A percentile compares a stretch with the other conserved stretches of the same genome.
Conservation (phyloP, 2,113 vertebrate species). For the Eurypyga helias region DNA sequence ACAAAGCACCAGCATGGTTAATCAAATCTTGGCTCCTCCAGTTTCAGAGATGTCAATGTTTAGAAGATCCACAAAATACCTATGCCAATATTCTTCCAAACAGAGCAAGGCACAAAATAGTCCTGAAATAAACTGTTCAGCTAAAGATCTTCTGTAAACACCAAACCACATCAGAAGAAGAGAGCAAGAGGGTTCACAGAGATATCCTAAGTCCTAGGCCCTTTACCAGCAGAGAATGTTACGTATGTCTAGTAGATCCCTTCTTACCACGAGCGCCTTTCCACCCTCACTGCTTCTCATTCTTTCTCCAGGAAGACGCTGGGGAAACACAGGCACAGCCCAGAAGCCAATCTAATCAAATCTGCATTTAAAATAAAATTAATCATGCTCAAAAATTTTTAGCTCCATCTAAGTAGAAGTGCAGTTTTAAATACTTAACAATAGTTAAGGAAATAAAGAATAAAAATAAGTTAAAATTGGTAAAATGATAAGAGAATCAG, state of each 20-base stretch:
- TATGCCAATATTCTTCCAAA: not conserved
- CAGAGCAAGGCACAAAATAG: not conserved
- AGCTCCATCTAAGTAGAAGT: rapidly evolving
- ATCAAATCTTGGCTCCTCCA: not conserved
- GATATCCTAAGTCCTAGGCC: not conserved
- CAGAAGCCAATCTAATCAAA: not conserved
- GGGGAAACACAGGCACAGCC: not conserved
- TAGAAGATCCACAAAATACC: not conserved
- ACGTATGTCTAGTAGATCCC: not conserved
- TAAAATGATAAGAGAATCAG: not conserved
- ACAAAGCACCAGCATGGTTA: not conserved
- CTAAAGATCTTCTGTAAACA: not conserved
- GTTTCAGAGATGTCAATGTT: not conserved
- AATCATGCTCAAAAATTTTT: not conserved
- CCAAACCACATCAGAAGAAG: not conserved
- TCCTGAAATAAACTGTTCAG: not conserved
- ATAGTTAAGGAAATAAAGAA: not conserved
- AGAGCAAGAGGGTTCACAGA: not conserved
- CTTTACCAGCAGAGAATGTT: not conserved
- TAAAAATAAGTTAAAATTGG: not conserved
- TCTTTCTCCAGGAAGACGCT: not conserved
- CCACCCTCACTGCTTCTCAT: not conserved
- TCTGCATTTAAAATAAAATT: not conserved
- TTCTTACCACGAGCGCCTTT: rapidly evolving
- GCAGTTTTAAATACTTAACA: not conserved